phyloP scores from a whole-genome alignment of 2,888 invertebrate species.

The Epistrophe grossulariae region DNA sequence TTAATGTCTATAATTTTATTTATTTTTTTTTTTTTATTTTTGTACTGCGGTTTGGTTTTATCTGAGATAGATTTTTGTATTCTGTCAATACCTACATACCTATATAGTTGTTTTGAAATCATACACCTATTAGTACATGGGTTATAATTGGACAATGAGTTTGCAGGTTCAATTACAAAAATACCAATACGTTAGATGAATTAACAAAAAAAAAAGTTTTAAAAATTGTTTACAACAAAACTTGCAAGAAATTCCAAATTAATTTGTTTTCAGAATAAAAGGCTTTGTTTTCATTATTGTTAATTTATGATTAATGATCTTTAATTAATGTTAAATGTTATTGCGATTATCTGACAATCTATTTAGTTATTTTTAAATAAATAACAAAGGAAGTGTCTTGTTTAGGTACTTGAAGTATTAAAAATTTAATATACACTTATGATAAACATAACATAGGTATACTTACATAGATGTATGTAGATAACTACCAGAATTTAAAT shows the following conservation, averaged over 20 bases:
- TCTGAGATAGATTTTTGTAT: background rate
- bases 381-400: no score
- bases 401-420: no score
- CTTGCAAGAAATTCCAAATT: no score
- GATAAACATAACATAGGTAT: no score
- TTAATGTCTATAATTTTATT: constrained; percentile 19
- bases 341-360: no score
- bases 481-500: no score
- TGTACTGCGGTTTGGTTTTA: constrained; percentile 16
- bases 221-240: background rate
- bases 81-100: background rate
- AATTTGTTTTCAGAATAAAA: background rate
- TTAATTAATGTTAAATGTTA: no score
- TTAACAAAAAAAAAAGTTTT: background rate
- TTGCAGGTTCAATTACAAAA: constrained; percentile 30
- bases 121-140: background rate
- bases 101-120: background rate
- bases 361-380: no score
- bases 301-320: no score
- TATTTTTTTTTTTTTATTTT: background rate
- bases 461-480: no score
- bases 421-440: no score
- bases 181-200: background rate
- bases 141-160: constrained; percentile 33
- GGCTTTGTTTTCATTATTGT: background rate